phyloP scores from a whole-genome alignment of 92 coral and sea anemone genomes.

The Chrysogorgia sp. region DNA sequence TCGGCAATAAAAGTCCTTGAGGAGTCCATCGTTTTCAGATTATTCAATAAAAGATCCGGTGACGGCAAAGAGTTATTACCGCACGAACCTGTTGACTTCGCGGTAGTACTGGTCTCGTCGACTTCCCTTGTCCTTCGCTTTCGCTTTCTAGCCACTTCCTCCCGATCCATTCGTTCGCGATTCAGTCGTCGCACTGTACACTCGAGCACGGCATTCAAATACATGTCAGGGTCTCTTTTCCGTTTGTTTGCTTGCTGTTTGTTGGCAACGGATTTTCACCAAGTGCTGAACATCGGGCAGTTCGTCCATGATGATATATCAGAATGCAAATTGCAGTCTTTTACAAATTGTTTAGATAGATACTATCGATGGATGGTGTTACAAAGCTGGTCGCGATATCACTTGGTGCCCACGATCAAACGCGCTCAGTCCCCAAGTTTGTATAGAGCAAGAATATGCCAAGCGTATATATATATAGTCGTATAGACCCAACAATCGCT shows the following conservation, averaged over 20 bases:
- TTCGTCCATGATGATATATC: constrained; percentile 51
- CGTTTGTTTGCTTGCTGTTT: constrained; percentile 89
- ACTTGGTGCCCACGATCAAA: too few species aligned
- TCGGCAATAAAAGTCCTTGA: constrained; percentile 7
- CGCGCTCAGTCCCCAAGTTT: not conserved
- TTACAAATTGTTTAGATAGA: not conserved
- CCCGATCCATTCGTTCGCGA: constrained; percentile 72
- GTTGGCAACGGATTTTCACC: constrained; percentile 75
- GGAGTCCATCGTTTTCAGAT: not conserved
- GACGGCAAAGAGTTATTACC: constrained; percentile 7
- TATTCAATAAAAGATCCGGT: not conserved
- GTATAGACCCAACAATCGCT: constrained; percentile 62
- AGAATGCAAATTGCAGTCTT: constrained; percentile 36
- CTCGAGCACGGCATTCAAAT: constrained; percentile 78
- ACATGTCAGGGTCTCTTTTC: constrained; percentile 96
- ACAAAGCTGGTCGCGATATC: too few species aligned
- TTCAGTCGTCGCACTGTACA: constrained; percentile 90
- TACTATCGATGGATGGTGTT: constrained; percentile 3
- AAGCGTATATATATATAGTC: too few species aligned
- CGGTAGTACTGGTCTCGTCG: constrained; percentile 10
- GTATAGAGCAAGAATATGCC: not conserved
- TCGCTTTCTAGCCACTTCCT: constrained; percentile 25
- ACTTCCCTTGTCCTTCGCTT: not conserved
- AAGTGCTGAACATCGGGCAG: constrained; percentile 67
- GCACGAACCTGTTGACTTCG: constrained; percentile 7